Evolutionary conservation across 2,888 invertebrate genomes (phyloP), one percentile per base, ranked within the genome.

Genomic region (Hirudinaria manillensis): DNA sequence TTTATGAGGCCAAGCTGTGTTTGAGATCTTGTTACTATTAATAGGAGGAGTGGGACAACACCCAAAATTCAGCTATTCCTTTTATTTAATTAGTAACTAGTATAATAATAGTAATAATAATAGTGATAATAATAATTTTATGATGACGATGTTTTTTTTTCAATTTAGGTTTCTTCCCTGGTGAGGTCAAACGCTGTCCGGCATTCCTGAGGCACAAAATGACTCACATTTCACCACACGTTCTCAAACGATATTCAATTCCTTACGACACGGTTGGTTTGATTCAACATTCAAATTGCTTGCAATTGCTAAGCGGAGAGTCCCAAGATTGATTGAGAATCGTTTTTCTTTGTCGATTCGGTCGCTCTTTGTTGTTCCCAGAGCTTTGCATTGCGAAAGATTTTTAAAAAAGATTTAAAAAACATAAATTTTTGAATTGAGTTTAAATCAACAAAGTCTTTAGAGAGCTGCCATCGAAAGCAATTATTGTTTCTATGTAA

Each of bases 171-270:
- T 94, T 94, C 84, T 99, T 98, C 81, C 84, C 85, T 3, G 81
- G 80, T 70, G 84, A 83, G 78, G 81, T 81, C 70, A 81, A 82
- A 76, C 80, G 81, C 16, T 86, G 86, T 79, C 81, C 91, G 80
- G 94, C 95, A 0, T 98, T 97, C 84, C 87, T 98, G 36, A 88
- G 99, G 7, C 99, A 99, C 87, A 99, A 99, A 88, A 97, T 95
- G 94, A 94, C 94, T 0, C 86, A 99, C n/a, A 95, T 99, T 79
- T 94, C 95, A 66, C 99, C 99, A 0, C 92, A 92, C 84, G 91
- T 97, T 76, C 87, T 99, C 61, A 91, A 90, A 80, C 91, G 93
- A 83, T 93, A 97, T 86, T 93, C 94, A 0, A 94, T 99, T 79
- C 98, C 98, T 0, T 92, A 91, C 80, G 93, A 93, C 83, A 98